A percentile compares a stretch with the other conserved stretches of the same genome.
Conservation (phyloP, 2,888 invertebrate genomes). For the Eupithecia exiguata region DNA sequence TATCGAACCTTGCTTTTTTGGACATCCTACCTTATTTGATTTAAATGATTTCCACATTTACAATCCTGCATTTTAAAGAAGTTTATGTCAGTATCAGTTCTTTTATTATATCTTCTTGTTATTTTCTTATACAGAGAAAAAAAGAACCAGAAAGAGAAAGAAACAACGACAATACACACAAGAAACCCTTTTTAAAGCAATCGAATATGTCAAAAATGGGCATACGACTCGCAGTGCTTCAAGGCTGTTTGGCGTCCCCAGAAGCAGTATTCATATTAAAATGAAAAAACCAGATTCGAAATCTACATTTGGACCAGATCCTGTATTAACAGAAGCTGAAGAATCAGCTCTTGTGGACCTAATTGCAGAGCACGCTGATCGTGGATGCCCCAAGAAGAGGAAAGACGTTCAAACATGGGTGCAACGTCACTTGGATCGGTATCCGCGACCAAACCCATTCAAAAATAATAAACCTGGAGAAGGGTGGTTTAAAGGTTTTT, state of each 20-base stretch:
- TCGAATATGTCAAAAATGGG: neutral
- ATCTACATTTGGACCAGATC: neutral
- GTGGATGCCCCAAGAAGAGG: neutral
- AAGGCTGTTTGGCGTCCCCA: neutral
- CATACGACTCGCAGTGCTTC: neutral
- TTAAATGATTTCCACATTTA: neutral
- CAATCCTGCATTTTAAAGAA: neutral
- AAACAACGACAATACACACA: conserved; percentile 1
- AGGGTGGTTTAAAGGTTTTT: neutral
- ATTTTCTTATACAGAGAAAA: neutral
- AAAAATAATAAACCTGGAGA: neutral
- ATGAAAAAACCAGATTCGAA: neutral
- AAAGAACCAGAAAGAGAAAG: neutral
- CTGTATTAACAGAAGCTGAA: conserved; percentile 4
- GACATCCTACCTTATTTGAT: neutral
- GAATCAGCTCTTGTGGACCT: conserved; percentile 1
- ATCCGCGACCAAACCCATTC: neutral
- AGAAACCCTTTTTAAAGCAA: neutral
- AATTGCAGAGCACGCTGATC: neutral
- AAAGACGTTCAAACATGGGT: neutral
- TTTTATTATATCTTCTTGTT: neutral
- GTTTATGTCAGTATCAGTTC: neutral
- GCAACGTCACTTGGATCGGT: neutral
- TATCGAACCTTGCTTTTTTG: neutral
- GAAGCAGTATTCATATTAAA: neutral